Conservation (phyloP, 2,888 invertebrate species). For the Trachelus iudaicus region DNA sequence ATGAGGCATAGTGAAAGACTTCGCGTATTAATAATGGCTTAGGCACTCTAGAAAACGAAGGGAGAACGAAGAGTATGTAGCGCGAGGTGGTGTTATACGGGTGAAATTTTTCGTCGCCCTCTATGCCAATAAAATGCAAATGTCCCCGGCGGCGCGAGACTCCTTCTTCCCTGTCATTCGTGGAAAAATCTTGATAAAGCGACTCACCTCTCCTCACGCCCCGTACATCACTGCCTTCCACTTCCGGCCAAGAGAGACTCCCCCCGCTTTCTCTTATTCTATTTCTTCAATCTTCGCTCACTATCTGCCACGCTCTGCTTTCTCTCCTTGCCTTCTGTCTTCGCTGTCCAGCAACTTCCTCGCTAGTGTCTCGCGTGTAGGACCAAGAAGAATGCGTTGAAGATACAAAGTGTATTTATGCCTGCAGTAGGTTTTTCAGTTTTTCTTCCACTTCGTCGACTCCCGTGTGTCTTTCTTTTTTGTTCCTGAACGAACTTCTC, state of each 20-base stretch:
- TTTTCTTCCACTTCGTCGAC: not conserved
- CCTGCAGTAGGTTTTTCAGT: not conserved
- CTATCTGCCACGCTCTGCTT: not conserved
- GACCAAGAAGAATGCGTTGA: not conserved
- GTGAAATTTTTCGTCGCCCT: not conserved
- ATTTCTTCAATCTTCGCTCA: not conserved
- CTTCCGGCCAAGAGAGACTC: not conserved
- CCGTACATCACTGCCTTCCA: not conserved
- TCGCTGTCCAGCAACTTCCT: not conserved
- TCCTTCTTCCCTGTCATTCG: not conserved
- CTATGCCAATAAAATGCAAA: conserved; percentile 4
- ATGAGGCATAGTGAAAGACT: not conserved
- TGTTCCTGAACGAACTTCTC: not conserved
- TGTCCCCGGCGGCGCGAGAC: not conserved
- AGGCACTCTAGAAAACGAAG: not conserved
- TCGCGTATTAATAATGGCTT: not conserved
- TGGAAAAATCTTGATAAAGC: not conserved
- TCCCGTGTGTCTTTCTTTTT: not conserved
- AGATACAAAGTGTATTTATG: not conserved
- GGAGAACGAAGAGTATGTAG: not conserved
- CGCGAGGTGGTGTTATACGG: not conserved
- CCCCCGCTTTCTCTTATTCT: not conserved
- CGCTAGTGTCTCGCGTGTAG: not conserved
- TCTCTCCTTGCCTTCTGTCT: not conserved
- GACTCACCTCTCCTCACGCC: conserved; percentile 1